These are phyloP conservation scores for Formica selysi DNA, from an alignment of 1,140 invertebrate species.

Conservation along the genomic window DNA sequence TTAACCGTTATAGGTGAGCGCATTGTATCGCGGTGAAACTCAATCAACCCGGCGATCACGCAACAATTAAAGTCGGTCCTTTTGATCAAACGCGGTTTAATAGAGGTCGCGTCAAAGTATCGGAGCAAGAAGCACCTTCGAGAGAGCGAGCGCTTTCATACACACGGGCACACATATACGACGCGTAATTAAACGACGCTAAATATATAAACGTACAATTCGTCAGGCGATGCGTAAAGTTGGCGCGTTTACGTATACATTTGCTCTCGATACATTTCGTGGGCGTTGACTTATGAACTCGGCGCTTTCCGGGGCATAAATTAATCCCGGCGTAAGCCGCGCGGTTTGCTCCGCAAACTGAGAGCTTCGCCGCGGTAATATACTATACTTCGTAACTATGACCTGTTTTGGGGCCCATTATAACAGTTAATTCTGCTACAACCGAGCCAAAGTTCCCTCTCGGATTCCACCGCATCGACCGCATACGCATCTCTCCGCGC, in stretches of 20 bases:
- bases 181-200: slow-evolving; percentile 11
- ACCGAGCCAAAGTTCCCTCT: slow-evolving; percentile 23
- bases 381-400: slow-evolving; percentile 48
- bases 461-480: slow-evolving; percentile 33
- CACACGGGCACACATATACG: too few species aligned
- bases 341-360: slow-evolving; percentile 54
- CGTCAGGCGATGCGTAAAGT: background rate
- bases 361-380: slow-evolving; percentile 36
- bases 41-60: slow-evolving; percentile 49
- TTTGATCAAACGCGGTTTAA: slow-evolving; percentile 38
- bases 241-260: slow-evolving; percentile 28
- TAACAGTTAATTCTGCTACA: slow-evolving; percentile 59
- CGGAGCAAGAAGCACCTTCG: slow-evolving; percentile 25
- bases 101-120: slow-evolving; percentile 41
- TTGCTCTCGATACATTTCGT: slow-evolving; percentile 41
- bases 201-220: background rate
- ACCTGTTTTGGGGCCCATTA: slow-evolving; percentile 52
- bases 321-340: slow-evolving; percentile 53
- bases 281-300: slow-evolving; percentile 45
- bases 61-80: slow-evolving; percentile 56
- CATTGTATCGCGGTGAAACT: slow-evolving; percentile 27
- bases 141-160: background rate
- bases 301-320: slow-evolving; percentile 40
- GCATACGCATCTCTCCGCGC: slow-evolving; percentile 30
- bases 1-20: slow-evolving; percentile 88